A percentile compares a stretch with the other conserved stretches of the same genome.
phyloP scores from a whole-genome alignment of 2,797 vertebrate genomes.

The Nasua narica region DNA sequence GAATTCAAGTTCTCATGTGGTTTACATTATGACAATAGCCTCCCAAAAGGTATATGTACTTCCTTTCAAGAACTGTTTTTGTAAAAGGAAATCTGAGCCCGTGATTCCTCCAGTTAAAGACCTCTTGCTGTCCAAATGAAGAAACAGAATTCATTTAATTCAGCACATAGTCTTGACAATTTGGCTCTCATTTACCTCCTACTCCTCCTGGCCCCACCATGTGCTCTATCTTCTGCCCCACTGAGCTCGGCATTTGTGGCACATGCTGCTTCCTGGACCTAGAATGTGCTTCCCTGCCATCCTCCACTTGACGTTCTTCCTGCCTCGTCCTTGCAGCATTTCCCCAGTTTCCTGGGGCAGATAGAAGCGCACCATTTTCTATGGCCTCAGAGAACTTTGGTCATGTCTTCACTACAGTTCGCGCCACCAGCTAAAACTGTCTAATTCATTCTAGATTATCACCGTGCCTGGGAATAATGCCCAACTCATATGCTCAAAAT shows the following conservation, averaged over 20 bases:
- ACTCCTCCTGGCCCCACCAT: background rate
- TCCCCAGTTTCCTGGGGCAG: background rate
- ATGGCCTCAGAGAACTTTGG: background rate
- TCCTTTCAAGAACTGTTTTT: background rate
- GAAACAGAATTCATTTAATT: background rate
- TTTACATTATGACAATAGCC: background rate
- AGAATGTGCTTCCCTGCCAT: background rate
- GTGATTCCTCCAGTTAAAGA: background rate
- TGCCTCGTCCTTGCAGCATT: background rate
- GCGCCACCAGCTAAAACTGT: background rate
- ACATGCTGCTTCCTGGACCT: background rate
- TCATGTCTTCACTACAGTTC: background rate
- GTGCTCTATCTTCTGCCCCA: background rate
- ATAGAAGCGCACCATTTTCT: background rate
- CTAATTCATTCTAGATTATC: background rate
- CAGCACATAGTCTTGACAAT: background rate
- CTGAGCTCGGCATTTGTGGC: background rate
- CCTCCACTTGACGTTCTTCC: background rate
- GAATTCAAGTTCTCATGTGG: constrained; percentile 4
- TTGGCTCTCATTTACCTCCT: background rate
- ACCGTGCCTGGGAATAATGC: background rate
- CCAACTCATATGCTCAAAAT: background rate
- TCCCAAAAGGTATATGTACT: background rate
- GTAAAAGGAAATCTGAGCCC: background rate
- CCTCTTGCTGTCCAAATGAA: background rate